Evolutionary conservation across 2,888 invertebrate genomes (phyloP), one percentile per base, ranked within the genome.

Genomic region (Trichopria drosophilae): DNA sequence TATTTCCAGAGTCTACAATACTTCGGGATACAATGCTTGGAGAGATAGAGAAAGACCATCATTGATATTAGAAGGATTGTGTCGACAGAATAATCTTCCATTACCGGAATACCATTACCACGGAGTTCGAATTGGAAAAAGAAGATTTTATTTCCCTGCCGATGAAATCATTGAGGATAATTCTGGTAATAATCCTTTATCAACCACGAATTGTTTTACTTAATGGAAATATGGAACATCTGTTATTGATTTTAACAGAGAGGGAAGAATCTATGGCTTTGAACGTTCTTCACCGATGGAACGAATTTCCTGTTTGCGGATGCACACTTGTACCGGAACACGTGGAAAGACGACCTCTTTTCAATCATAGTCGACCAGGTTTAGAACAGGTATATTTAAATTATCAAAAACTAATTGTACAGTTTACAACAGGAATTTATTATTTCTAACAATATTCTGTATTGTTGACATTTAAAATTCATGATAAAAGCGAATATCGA

Each of bases 311-410:
- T 1, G 76, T 87, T 43, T 84, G 88, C 60, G 93, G 93, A 1
- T 85, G 84, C 61, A 77, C 79, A 42, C 75, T 96, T 26, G 90
- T 96, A 0, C 92, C 92, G 0, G 94, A 97, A 71, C 94, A 97
- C 73, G 87, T 97, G 5, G 96, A 97, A 75, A 89, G 90, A 0
- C 81, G 96, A 45, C 82, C 88, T 0, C 79, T 97, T 10, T 88
- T 82, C 68, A 83, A 87, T 64, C 81, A 84, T 1, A 80, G 84
- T 22, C 84, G 84, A 66, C 88, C 89, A 0, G 89, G 87, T 22
- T 80, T 89, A 19, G 84, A 84, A 63, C 85, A 89, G 78, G 88
- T 88, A 42, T 18, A 3, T 22, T 15, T 37, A 29, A 29, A 26
- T n/a, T n/a, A n/a, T 6, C 36, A 12, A 32, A 32, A 32, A 32